Evolutionary conservation across 1,140 invertebrate species (phyloP).

Genomic region (Euglossa dilemma): DNA sequence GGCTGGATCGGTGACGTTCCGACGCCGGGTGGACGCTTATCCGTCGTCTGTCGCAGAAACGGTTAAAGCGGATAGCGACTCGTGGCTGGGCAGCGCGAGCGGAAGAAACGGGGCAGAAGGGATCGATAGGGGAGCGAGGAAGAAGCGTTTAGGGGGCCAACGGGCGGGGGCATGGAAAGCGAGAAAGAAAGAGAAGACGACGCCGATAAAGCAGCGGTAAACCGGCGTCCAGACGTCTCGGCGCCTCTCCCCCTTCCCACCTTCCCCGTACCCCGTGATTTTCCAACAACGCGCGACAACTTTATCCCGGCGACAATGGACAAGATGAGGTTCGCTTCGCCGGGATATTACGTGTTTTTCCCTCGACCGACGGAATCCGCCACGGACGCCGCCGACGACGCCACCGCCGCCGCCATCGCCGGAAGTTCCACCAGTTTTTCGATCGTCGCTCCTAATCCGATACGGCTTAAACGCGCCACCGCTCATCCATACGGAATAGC

Average conservation of each 20-base stretch:
- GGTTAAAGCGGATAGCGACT: neutral
- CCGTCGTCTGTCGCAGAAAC: conserved; percentile 18
- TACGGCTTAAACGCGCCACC: neutral
- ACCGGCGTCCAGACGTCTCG: conserved; percentile 75
- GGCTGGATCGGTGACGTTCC: neutral
- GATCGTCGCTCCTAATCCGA: conserved; percentile 13
- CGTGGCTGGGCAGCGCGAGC: too few species aligned
- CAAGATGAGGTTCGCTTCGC: conserved; percentile 18
- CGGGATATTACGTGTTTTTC: conserved; percentile 40
- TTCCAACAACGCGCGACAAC: conserved; percentile 68
- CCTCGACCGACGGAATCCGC: conserved; percentile 9
- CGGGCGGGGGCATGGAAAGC: too few species aligned
- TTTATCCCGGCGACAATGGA: conserved; percentile 49
- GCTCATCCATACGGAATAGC: neutral
- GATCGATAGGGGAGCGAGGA: conserved; percentile 56
- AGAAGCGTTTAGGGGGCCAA: neutral
- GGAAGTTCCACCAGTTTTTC: conserved; percentile 4
- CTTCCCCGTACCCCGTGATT: conserved; percentile 60
- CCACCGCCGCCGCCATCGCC: too few species aligned
- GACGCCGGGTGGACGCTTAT: conserved; percentile 34
- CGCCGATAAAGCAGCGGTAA: conserved; percentile 65
- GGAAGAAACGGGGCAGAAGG: conserved; percentile 10
- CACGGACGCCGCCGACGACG: too few species aligned
- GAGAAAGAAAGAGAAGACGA: conserved; percentile 46
- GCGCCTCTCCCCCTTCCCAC: conserved; percentile 57